These are phyloP conservation scores for Microctenopoma steveboyesi DNA, from an alignment of 2,797 vertebrate genomes.

Conservation along the genomic window DNA sequence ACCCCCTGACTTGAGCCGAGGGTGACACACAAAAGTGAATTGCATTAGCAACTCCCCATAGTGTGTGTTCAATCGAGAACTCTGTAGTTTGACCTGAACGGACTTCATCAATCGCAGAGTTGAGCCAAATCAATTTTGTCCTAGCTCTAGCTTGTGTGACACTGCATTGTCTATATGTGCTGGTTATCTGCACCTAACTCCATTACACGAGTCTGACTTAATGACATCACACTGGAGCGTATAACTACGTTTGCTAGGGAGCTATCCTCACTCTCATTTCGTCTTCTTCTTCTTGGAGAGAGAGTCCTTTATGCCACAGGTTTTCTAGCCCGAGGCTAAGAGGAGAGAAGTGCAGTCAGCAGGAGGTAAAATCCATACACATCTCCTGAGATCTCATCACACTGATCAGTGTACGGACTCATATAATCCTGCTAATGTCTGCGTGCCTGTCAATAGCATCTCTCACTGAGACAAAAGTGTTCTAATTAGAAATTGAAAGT, in stretches of 20 bases:
- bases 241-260: conserved; percentile 43
- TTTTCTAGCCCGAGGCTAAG: conserved; percentile 53
- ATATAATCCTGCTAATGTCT: conserved; percentile 72
- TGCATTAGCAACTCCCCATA: conserved; percentile 75
- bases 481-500: conserved; percentile 67
- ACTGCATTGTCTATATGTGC: conserved; percentile 73
- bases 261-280: conserved; percentile 39
- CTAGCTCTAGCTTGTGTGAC: conserved; percentile 72
- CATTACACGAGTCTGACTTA: conserved; percentile 76
- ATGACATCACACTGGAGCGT: conserved; percentile 60
- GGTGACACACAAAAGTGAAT: conserved; percentile 74
- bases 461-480: conserved; percentile 59
- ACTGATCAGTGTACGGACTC: conserved; percentile 67
- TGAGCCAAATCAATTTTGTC: conserved; percentile 82
- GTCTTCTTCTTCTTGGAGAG: not conserved
- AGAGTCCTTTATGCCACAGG: conserved; percentile 62
- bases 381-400: conserved; percentile 69
- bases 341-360: conserved; percentile 62
- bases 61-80: conserved; percentile 76
- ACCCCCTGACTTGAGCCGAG: conserved; percentile 78
- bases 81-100: conserved; percentile 80
- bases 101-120: conserved; percentile 81
- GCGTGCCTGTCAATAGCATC: conserved; percentile 63
- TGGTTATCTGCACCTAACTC: conserved; percentile 63
- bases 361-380: conserved; percentile 73